Evolutionary conservation across 2,888 invertebrate species (phyloP).

Genomic region (Drosophila longiperda): DNA sequence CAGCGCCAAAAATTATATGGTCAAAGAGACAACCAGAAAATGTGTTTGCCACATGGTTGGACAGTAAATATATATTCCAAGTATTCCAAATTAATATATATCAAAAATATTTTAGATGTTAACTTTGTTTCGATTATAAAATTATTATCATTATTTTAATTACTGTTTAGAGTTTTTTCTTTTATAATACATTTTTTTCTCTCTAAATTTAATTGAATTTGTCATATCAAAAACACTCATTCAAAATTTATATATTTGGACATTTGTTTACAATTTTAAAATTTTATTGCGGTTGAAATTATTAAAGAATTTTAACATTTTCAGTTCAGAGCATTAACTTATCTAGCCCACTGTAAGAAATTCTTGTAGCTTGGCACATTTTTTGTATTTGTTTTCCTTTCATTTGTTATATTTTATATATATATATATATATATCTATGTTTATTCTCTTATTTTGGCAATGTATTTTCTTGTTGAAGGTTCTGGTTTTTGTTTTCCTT

Average conservation of each 20-base stretch:
- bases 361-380: not conserved
- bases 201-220: not conserved
- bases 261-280: not conserved
- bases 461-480: constrained; percentile 30
- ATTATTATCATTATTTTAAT: not conserved
- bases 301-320: not conserved
- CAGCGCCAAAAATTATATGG: constrained; percentile 53
- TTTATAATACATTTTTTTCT: not conserved
- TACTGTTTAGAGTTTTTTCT: not conserved
- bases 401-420: constrained; percentile 11
- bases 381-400: constrained; percentile 23
- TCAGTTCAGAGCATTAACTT: not conserved
- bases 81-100: constrained; percentile 5
- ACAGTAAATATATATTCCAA: constrained; percentile 32
- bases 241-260: not conserved
- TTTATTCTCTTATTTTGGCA: constrained; percentile 26
- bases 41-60: constrained; percentile 40
- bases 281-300: not conserved
- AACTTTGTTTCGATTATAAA: constrained; percentile 2
- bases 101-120: not conserved
- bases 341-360: constrained; percentile 14
- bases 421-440: constrained; percentile 4
- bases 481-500: constrained; percentile 30
- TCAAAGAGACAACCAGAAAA: constrained; percentile 50
- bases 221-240: not conserved